These are phyloP conservation scores for Therioaphis trifolii DNA, from an alignment of 2,888 invertebrate species.

Conservation along the genomic window DNA sequence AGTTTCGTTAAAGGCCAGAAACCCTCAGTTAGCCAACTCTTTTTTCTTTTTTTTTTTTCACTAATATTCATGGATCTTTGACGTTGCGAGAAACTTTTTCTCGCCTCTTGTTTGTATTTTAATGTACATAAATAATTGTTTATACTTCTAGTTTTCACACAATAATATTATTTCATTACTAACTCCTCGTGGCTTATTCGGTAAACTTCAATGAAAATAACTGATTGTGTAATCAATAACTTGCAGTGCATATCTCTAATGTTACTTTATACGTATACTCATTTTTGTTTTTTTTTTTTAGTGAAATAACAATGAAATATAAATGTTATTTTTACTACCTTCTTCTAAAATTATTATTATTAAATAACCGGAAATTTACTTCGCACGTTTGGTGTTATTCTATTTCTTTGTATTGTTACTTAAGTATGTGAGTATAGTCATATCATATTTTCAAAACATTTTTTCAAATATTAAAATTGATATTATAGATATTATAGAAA, in stretches of 20 bases:
- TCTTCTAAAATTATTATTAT: no score
- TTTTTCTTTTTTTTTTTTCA: not conserved
- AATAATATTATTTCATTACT: not conserved
- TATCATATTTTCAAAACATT: no score
- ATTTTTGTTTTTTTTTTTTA: no score
- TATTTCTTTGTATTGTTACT: no score
- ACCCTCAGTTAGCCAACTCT: slow-evolving; percentile 25
- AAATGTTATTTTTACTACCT: no score
- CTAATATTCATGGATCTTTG: slow-evolving; percentile 29
- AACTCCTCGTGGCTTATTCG: not conserved
- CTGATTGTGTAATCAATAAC: not conserved
- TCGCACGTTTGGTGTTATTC: not conserved
- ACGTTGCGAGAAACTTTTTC: slow-evolving; percentile 33
- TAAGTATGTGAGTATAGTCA: no score
- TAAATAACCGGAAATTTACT: not conserved
- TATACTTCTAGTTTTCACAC: slow-evolving; percentile 35
- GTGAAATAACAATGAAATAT: not conserved
- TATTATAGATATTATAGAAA: no score
- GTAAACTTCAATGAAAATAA: no score
- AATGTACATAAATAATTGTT: slow-evolving; percentile 29
- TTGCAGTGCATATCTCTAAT: not conserved
- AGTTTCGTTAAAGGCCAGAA: slow-evolving; percentile 23
- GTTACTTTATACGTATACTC: no score
- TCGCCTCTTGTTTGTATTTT: slow-evolving; percentile 10
- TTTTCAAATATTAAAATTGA: no score